A percentile compares a stretch with the other conserved stretches of the same genome.
Conservation (phyloP, 2,888 invertebrate genomes). For the Cheilosia vernalis region DNA sequence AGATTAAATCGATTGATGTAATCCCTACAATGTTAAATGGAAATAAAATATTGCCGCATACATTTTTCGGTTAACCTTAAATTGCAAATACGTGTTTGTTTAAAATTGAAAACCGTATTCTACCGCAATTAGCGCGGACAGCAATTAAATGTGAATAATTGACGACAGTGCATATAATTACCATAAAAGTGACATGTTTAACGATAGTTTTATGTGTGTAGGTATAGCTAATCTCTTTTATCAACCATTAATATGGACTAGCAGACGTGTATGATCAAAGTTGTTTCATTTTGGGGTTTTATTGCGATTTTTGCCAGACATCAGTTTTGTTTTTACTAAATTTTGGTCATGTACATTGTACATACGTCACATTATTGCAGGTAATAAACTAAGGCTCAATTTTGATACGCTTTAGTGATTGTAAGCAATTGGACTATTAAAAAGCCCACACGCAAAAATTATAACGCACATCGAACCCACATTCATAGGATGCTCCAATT, state of each 20-base stretch:
- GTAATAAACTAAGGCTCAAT: too few relatives aligned
- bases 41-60: constrained; percentile 2
- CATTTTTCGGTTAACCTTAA: neutral
- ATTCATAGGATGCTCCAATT: too few relatives aligned
- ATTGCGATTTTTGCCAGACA: too few relatives aligned
- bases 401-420: too few relatives aligned
- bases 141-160: constrained; percentile 26
- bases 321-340: too few relatives aligned
- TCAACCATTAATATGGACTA: neutral
- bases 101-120: neutral
- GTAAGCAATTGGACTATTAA: too few relatives aligned
- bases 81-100: neutral
- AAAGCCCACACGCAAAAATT: too few relatives aligned
- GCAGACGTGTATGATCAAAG: neutral
- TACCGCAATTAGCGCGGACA: neutral
- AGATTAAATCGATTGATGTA: constrained; percentile 4
- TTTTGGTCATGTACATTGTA: too few relatives aligned
- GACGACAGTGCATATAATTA: constrained; percentile 10
- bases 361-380: too few relatives aligned
- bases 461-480: too few relatives aligned
- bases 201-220: constrained; percentile 29
- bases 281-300: neutral
- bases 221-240: constrained; percentile 1
- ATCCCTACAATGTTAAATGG: neutral
- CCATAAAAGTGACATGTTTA: constrained; percentile 25